These are phyloP conservation scores for Hydropsyche tenuis DNA, from an alignment of 1,140 invertebrate genomes.

Conservation along the genomic window DNA sequence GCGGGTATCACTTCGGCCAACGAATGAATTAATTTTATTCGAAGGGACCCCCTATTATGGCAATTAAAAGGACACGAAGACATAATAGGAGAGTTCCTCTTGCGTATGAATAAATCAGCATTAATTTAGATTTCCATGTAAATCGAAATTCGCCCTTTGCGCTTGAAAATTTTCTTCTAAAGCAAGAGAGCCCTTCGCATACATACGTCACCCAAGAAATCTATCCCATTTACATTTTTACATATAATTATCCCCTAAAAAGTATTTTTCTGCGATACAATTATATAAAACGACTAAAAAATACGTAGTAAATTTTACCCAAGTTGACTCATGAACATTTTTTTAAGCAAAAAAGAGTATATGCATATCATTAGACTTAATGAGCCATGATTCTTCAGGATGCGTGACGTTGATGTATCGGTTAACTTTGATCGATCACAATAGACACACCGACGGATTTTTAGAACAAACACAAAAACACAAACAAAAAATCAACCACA, in stretches of 20 bases:
- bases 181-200: not conserved
- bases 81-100: conserved; percentile 9
- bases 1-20: not conserved
- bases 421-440: too few relatives aligned
- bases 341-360: too few relatives aligned
- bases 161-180: not conserved
- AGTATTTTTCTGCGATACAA: too few relatives aligned
- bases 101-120: conserved; percentile 22
- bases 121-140: conserved; percentile 23
- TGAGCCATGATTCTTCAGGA: too few relatives aligned
- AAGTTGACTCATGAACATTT: too few relatives aligned
- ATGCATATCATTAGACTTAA: too few relatives aligned
- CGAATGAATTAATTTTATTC: not conserved
- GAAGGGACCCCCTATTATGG: not conserved
- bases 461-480: too few relatives aligned
- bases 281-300: too few relatives aligned
- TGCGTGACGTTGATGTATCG: too few relatives aligned
- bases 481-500: too few relatives aligned
- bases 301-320: too few relatives aligned
- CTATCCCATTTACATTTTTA: conserved; percentile 4
- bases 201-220: conserved; percentile 9
- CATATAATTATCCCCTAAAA: not conserved
- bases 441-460: too few relatives aligned
- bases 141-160: conserved; percentile 16
- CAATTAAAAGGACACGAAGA: conserved; percentile 22